Percentiles rank a stretch among this genome's conserved stretches.
Conservation (phyloP, 2,888 invertebrate genomes). For the Saturnia pavonia region DNA sequence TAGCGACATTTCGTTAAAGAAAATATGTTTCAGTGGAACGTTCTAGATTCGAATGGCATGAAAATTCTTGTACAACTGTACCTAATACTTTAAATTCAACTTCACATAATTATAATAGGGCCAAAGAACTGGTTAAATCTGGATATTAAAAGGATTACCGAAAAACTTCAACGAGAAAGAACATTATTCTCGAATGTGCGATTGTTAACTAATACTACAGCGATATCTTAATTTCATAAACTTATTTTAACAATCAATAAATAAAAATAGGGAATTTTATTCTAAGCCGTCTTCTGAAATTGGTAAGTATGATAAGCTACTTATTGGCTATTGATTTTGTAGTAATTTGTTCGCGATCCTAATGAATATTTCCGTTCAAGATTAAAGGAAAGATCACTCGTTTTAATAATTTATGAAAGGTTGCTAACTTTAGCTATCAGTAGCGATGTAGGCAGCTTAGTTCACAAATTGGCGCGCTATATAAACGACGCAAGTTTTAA, state of each 20-base stretch:
- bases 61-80: no score
- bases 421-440: background rate
- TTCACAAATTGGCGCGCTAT: background rate
- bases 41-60: no score
- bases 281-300: slow-evolving; percentile 61
- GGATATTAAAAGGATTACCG: background rate
- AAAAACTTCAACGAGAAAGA: background rate
- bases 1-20: no score
- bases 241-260: slow-evolving; percentile 32
- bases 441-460: background rate
- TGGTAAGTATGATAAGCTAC: slow-evolving; percentile 58
- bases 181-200: background rate
- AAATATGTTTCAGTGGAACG: no score
- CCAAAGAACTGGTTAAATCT: background rate
- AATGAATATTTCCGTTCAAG: background rate
- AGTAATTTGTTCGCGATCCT: background rate
- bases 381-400: background rate
- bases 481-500: background rate
- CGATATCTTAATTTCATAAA: slow-evolving; percentile 11
- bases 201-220: background rate
- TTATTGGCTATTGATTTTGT: slow-evolving; percentile 62
- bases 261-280: slow-evolving; percentile 42
- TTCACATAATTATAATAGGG: no score
- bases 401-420: background rate
- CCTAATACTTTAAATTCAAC: no score